Percentiles rank a stretch among this genome's conserved stretches.
phyloP scores from a whole-genome alignment of 2,113 vertebrate genomes.

The Tor tambroides region DNA sequence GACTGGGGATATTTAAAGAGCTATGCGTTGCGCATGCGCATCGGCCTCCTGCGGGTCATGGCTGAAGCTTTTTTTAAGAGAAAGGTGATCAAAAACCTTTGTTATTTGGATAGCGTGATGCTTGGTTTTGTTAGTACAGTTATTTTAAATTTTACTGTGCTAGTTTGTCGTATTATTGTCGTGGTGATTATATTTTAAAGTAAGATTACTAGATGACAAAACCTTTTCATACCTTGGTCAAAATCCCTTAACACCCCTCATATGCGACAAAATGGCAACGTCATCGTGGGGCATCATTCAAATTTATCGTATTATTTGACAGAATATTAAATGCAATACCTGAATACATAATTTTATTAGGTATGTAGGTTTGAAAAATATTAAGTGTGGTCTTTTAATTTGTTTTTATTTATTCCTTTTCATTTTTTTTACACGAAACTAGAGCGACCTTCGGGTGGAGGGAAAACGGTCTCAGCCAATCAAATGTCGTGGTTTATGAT shows the following conservation, averaged over 20 bases:
- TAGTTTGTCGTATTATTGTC: not conserved
- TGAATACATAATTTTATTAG: not conserved
- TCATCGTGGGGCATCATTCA: constrained; percentile 42
- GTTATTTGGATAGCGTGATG: not conserved
- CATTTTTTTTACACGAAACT: not conserved
- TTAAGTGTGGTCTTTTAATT: not conserved
- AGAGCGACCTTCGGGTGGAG: not conserved
- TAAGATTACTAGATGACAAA: not conserved
- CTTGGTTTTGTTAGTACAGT: not conserved
- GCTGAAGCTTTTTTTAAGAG: constrained; percentile 48
- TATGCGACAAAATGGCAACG: constrained; percentile 68
- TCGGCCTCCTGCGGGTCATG: constrained; percentile 67
- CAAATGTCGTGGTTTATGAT: constrained; percentile 2
- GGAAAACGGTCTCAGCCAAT: not conserved
- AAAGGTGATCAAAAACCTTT: constrained; percentile 68
- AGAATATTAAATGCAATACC: not conserved
- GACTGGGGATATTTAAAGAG: constrained; percentile 80
- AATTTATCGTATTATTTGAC: constrained; percentile 1
- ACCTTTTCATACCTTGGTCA: not conserved
- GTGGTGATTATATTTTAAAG: not conserved
- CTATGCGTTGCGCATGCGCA: constrained; percentile 73
- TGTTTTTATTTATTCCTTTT: not conserved
- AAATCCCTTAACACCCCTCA: constrained; percentile 38
- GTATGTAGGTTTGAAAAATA: not conserved
- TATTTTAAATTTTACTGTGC: not conserved